Percentiles rank a stretch among this genome's conserved stretches.
Evolutionary conservation across 2,888 invertebrate species (phyloP).

Genomic region (Darwinula stevensoni): DNA sequence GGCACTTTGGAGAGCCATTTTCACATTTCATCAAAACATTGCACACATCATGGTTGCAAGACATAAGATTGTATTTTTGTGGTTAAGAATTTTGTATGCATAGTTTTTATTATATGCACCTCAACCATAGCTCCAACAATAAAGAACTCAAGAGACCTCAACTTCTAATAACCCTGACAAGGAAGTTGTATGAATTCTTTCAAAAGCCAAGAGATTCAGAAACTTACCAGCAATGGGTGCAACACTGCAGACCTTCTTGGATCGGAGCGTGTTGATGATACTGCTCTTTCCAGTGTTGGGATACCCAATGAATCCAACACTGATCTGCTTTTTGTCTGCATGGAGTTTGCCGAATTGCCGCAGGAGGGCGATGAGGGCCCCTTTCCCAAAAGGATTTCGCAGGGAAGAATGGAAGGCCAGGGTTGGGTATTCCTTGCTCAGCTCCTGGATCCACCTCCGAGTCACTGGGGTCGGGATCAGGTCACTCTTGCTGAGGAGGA

Average conservation of each 20-base stretch:
- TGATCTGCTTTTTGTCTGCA: constrained; percentile 88
- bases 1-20: too few species aligned
- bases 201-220: too few species aligned
- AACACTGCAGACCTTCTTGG: constrained; percentile 90
- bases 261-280: constrained; percentile 77
- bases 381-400: constrained; percentile 94
- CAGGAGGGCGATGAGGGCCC: constrained; percentile 75
- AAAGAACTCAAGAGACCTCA: too few species aligned
- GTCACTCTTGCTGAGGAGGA: constrained; percentile 75
- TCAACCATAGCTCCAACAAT: too few species aligned
- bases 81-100: too few species aligned
- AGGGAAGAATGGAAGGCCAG: constrained; percentile 96
- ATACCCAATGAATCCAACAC: constrained; percentile 94
- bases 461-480: constrained; percentile 94
- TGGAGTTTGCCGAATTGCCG: constrained; percentile 87
- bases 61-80: too few species aligned
- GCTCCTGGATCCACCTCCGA: constrained; percentile 80
- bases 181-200: too few species aligned
- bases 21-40: too few species aligned
- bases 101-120: too few species aligned
- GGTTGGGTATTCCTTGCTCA: constrained; percentile 85
- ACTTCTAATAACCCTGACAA: too few species aligned
- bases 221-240: constrained; percentile 96
- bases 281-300: constrained; percentile 98
- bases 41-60: too few species aligned